phyloP scores from a whole-genome alignment of 1,140 invertebrate genomes.

The Formica exsecta region DNA sequence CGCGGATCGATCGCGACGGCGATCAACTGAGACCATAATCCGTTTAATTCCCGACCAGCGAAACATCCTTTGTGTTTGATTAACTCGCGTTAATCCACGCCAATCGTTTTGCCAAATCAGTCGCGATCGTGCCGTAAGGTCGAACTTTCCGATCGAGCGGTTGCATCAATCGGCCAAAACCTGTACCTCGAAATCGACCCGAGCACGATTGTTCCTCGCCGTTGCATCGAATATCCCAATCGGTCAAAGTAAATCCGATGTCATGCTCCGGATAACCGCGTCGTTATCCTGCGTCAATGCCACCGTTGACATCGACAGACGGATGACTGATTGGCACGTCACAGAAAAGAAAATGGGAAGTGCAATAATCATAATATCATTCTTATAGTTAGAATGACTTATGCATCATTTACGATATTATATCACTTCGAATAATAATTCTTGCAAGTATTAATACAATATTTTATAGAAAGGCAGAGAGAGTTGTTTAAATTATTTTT shows the following conservation, averaged over 20 bases:
- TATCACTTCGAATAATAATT: not conserved
- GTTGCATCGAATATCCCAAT: slow-evolving; percentile 42
- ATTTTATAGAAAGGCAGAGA: not conserved
- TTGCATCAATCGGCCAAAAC: slow-evolving; percentile 53
- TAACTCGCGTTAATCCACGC: slow-evolving; percentile 72
- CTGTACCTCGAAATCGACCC: slow-evolving; percentile 25
- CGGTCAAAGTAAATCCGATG: slow-evolving; percentile 28
- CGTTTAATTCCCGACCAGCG: slow-evolving; percentile 81
- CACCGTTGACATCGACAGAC: not conserved
- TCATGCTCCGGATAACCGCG: slow-evolving; percentile 24
- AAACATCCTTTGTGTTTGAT: slow-evolving; percentile 82
- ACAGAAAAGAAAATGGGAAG: not conserved
- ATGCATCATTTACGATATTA: not conserved
- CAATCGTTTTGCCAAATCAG: slow-evolving; percentile 14
- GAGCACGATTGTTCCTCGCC: not conserved
- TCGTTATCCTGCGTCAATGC: not conserved
- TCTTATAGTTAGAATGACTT: not conserved
- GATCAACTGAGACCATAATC: slow-evolving; percentile 73
- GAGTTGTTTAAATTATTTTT: not conserved
- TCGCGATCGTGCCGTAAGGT: slow-evolving; percentile 31
- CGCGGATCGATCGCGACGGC: slow-evolving; percentile 68
- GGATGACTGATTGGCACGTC: not conserved
- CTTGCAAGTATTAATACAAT: not conserved
- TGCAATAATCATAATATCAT: not conserved
- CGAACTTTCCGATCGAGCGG: slow-evolving; percentile 51